Base-by-base conservation (phyloP, 2,113 vertebrate genomes). In the Ursus arctos region DNA sequence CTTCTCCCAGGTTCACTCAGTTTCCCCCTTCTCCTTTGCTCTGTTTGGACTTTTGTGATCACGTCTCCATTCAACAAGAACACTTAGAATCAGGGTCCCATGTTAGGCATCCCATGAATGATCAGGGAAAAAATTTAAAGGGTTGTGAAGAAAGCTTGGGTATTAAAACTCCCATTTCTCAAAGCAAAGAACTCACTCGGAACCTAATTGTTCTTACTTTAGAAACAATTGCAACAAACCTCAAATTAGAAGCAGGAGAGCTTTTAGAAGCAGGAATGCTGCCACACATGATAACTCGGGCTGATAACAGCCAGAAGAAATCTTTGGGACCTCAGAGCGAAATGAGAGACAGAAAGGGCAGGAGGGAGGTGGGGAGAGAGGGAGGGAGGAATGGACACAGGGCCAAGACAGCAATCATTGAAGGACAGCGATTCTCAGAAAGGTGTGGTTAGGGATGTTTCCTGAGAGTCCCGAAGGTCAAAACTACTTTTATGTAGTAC, bases 31-130 rank as follows among this genome's bases (percentile, higher is more conserved):
- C 81, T 95, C 43, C 51, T 94, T 53, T 36, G n/a, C 22, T 67
- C 47, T 49, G 7, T 36, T 31, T 88, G 57, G 65, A 82, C 72
- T 95, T 72, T 4, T 16, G 69, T 87, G n/a, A 63, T 33, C 79
- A 96, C 40, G 59, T 53, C 61, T 94, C 88, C 63, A 49, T 65
- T 88, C 57, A 71, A n/a, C 0, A 15, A 43, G 63, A 86, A 69
- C 85, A 71, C 51, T 51, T 81, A 91, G 59, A 95, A 80, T 95
- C 47, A 83, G 43, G 40, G 51, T 72, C 22, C 55, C 9, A 1
- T 16, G 18, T 88, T 22, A 82, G 88, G 47, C 84, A 95, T 55
- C n/a, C 43, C 33, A 65, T 93, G 82, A 83, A 89, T 63, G 61
- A 83, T 14, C 26, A 83, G 55, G 28, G 49, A 33, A 51, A 51